Base-by-base conservation (phyloP, 1,140 invertebrate genomes). In the Aphis craccivora region DNA sequence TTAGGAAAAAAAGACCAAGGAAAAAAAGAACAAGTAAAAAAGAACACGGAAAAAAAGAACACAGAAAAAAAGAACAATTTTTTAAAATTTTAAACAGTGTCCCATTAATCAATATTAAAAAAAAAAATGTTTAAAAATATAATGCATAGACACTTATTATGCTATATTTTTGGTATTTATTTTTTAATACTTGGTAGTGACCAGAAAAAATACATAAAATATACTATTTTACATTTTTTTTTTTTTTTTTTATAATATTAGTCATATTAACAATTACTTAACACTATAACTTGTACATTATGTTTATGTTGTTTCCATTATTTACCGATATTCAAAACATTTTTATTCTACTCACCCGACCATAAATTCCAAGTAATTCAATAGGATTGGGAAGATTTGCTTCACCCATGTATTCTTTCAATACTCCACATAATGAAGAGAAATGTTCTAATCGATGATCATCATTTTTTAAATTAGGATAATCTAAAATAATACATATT, bases 311-410 rank as follows among this genome's bases (percentile, higher is more conserved):
- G 22, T 83, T 76, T n/a, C 81, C 7, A 3, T 23, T 0, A 40
- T 40, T 40, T 67, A 67, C 60, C 4, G 9, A 30, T 9, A 9
- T 2, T 40, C 7, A 5, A 40, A 11, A 84, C 4, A 45, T 45
- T 86, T 86, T 86, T n/a, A 43, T 76, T 90, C 43, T 53, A 93
- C 96, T 96, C 96, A 97, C 97, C 94, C 97, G 96, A 90, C 98
- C 98, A 96, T 97, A 98, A 93, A 98, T 96, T 94, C 97, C 97
- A 95, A 98, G 96, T 11, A 98, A 95, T 95, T 98, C 97, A n/a
- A 96, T 96, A 84, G 96, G 95, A 95, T 97, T 97, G n/a, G 97
- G 97, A 89, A 98, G 94, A 55, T 96, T 96, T 81, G 96, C 95
- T 93, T 96, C 96, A 51, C 95, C 96, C 67, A 98, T 95, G 95